phyloP scores from a whole-genome alignment of 1,140 invertebrate species.

The Diabrotica undecimpunctata region DNA sequence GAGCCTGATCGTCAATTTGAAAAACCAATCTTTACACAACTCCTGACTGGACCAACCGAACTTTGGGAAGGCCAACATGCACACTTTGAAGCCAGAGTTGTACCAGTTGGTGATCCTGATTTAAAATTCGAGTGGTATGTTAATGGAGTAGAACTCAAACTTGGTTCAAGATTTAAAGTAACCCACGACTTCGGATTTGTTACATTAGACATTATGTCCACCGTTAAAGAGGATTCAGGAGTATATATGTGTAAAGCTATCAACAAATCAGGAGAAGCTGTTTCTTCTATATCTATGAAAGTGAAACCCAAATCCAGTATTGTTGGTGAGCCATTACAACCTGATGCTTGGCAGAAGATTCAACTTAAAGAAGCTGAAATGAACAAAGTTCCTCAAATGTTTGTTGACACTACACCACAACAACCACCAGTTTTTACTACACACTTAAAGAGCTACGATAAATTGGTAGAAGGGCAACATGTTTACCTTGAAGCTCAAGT shows the following conservation, averaged over 20 bases:
- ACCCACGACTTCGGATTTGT: constrained; percentile 93
- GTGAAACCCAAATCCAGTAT: constrained; percentile 79
- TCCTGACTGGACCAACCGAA: constrained; percentile 84
- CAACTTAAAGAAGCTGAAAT: constrained; percentile 84
- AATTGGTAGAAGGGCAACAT: constrained; percentile 83
- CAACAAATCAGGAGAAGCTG: constrained; percentile 85
- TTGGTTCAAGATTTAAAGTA: constrained; percentile 85
- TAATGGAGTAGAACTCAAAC: constrained; percentile 87
- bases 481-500: constrained; percentile 92
- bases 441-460: constrained; percentile 82
- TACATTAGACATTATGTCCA: constrained; percentile 84
- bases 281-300: constrained; percentile 83
- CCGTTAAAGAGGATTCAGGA: constrained; percentile 86
- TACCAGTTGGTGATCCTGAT: constrained; percentile 88
- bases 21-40: constrained; percentile 89
- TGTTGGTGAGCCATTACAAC: constrained; percentile 74
- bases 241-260: constrained; percentile 91
- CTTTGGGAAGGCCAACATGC: constrained; percentile 91
- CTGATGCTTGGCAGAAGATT: constrained; percentile 86
- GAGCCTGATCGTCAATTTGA: constrained; percentile 77
- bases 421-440: constrained; percentile 89
- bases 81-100: constrained; percentile 94
- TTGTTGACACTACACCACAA: constrained; percentile 74
- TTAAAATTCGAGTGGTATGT: constrained; percentile 92
- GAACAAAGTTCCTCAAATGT: constrained; percentile 81